phyloP scores from a whole-genome alignment of 2,113 vertebrate genomes.

The Saimiri boliviensis region DNA sequence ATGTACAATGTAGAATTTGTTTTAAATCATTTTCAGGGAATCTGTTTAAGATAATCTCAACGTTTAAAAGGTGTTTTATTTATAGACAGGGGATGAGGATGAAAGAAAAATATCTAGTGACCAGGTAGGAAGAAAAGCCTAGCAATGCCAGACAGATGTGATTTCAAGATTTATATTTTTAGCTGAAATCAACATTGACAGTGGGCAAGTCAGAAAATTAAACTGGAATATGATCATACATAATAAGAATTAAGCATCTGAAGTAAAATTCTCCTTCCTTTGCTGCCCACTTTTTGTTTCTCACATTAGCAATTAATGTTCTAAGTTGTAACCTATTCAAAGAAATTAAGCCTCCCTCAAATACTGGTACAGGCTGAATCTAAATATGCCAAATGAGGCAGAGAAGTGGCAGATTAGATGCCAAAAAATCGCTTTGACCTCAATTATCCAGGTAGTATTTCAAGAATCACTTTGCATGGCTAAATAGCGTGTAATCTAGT shows the following conservation, averaged over 20 bases:
- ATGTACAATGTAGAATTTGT: neutral
- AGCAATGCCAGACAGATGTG: neutral
- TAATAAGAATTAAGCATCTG: neutral
- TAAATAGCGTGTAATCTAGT: neutral
- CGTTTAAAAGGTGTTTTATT: neutral
- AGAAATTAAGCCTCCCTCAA: constrained; percentile 41
- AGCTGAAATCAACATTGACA: neutral
- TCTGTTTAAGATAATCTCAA: neutral
- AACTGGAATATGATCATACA: neutral
- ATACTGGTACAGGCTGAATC: neutral
- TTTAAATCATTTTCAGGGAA: neutral
- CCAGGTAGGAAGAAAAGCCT: neutral
- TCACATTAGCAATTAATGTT: constrained; percentile 3
- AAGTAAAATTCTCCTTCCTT: neutral
- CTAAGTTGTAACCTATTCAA: neutral
- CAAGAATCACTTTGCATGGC: neutral
- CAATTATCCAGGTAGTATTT: constrained; percentile 54
- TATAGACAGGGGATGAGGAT: neutral
- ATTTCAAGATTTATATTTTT: neutral
- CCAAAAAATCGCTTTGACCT: constrained; percentile 52
- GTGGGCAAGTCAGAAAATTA: neutral
- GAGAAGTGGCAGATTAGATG: constrained; percentile 56
- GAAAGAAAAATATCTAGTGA: constrained; percentile 32
- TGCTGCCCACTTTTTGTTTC: neutral
- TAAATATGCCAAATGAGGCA: constrained; percentile 59